A percentile compares a stretch with the other conserved stretches of the same genome.
phyloP scores from a whole-genome alignment of 2,113 vertebrate genomes.

The Paedocypris sp. region DNA sequence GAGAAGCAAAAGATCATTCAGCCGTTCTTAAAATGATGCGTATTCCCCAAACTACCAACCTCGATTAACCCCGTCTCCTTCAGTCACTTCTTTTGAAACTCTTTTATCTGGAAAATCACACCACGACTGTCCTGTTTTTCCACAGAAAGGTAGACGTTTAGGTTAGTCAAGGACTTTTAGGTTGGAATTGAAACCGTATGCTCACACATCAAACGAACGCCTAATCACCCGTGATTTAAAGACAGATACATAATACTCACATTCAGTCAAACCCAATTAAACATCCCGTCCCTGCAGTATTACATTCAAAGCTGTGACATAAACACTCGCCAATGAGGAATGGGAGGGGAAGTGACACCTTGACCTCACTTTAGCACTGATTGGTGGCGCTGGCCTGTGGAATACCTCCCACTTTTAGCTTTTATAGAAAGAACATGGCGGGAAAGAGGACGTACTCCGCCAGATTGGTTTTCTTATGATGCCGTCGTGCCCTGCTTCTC shows the following conservation, averaged over 20 bases:
- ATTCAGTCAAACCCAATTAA: constrained; percentile 24
- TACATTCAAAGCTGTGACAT: constrained; percentile 27
- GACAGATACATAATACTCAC: constrained; percentile 31
- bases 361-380: constrained; percentile 38
- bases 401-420: constrained; percentile 15
- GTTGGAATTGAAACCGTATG: constrained; percentile 26
- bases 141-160: constrained; percentile 5
- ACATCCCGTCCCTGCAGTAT: constrained; percentile 23
- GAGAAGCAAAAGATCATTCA: not conserved
- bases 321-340: constrained; percentile 26
- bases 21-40: not conserved
- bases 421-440: constrained; percentile 31
- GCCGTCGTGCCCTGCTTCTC: not conserved
- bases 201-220: constrained; percentile 31
- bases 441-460: not conserved
- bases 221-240: constrained; percentile 34
- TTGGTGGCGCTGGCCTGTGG: constrained; percentile 24
- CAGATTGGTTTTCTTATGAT: not conserved
- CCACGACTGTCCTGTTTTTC: constrained; percentile 7
- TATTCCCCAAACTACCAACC: not conserved
- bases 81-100: not conserved
- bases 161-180: constrained; percentile 10
- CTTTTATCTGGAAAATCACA: constrained; percentile 4
- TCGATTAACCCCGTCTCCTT: constrained; percentile 15
- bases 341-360: constrained; percentile 16